Conservation (phyloP, 2,113 vertebrate genomes). For the Paramisgurnus dabryanus region DNA sequence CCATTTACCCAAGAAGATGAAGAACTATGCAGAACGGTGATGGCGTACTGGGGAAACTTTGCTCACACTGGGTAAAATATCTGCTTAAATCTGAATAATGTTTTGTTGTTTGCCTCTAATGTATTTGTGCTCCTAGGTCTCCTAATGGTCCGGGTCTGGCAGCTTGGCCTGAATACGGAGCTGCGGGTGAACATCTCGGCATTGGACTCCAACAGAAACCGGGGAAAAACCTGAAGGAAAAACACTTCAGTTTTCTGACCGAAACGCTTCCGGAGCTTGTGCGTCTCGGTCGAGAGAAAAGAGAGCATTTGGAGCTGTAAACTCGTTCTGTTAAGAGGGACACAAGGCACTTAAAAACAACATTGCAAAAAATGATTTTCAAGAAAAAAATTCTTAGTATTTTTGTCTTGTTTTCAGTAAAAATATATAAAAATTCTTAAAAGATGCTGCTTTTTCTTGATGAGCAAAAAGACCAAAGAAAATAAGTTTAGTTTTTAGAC, state of each 20-base stretch:
- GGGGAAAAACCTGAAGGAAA: slow-evolving; percentile 61
- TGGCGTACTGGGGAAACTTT: slow-evolving; percentile 80
- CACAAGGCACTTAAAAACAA: background rate
- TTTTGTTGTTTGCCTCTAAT: background rate
- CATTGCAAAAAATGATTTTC: too few relatives aligned
- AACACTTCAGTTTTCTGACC: slow-evolving; percentile 65
- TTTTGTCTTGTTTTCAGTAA: too few relatives aligned
- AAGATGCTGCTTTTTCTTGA: too few relatives aligned
- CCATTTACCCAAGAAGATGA: slow-evolving; percentile 67
- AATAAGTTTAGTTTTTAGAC: too few relatives aligned
- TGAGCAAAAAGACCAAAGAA: too few relatives aligned
- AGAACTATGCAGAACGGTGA: slow-evolving; percentile 64
- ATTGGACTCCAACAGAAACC: slow-evolving; percentile 63
- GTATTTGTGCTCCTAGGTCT: slow-evolving; percentile 58
- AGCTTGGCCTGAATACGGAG: slow-evolving; percentile 71
- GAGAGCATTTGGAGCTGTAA: slow-evolving; percentile 65
- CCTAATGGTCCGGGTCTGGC: slow-evolving; percentile 69
- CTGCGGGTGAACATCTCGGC: slow-evolving; percentile 61
- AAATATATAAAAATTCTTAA: too few relatives aligned
- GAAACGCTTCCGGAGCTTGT: slow-evolving; percentile 66
- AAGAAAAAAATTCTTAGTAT: too few relatives aligned
- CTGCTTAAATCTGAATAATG: background rate
- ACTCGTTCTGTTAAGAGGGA: background rate
- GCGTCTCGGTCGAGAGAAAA: slow-evolving; percentile 33
- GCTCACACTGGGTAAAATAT: slow-evolving; percentile 73